Conservation (phyloP, 2,797 vertebrate genomes). For the Lateolabrax maculatus region DNA sequence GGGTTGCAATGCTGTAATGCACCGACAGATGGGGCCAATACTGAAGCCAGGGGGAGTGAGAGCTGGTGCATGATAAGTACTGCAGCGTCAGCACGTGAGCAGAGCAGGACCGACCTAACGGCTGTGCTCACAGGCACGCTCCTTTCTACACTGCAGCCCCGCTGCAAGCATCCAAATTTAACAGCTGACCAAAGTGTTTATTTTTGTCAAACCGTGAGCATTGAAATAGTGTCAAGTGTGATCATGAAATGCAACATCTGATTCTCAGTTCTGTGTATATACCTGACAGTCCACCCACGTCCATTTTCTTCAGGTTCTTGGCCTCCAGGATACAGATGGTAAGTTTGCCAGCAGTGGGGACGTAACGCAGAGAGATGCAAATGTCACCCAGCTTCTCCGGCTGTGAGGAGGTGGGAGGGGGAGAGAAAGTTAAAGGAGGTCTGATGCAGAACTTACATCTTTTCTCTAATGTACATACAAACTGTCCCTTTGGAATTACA, state of each 20-base stretch:
- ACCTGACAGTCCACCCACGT: constrained; percentile 98
- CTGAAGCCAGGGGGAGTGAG: constrained; percentile 40
- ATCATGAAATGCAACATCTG: constrained; percentile 5
- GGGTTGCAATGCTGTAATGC: constrained; percentile 56
- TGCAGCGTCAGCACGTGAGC: constrained; percentile 83
- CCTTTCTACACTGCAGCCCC: constrained; percentile 32
- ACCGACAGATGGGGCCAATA: constrained; percentile 79
- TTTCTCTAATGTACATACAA: constrained; percentile 5
- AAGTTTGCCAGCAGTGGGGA: constrained; percentile 97
- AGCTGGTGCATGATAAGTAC: constrained; percentile 68
- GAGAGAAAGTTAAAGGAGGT: constrained; percentile 34
- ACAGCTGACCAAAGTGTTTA: not conserved
- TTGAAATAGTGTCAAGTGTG: constrained; percentile 10
- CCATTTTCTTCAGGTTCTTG: constrained; percentile 99
- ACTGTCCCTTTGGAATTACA: not conserved
- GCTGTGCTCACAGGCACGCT: constrained; percentile 55
- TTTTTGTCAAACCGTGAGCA: not conserved
- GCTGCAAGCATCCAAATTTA: constrained; percentile 23
- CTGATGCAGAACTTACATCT: constrained; percentile 10
- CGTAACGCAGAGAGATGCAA: constrained; percentile 97
- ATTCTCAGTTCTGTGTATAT: constrained; percentile 19
- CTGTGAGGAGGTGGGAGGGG: constrained; percentile 58
- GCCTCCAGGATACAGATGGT: constrained; percentile 98
- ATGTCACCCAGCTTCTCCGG: constrained; percentile 98
- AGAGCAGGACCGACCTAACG: constrained; percentile 63